A percentile compares a stretch with the other conserved stretches of the same genome.
Evolutionary conservation across 2,888 invertebrate genomes (phyloP).

Genomic region (Chrysina gloriosa): DNA sequence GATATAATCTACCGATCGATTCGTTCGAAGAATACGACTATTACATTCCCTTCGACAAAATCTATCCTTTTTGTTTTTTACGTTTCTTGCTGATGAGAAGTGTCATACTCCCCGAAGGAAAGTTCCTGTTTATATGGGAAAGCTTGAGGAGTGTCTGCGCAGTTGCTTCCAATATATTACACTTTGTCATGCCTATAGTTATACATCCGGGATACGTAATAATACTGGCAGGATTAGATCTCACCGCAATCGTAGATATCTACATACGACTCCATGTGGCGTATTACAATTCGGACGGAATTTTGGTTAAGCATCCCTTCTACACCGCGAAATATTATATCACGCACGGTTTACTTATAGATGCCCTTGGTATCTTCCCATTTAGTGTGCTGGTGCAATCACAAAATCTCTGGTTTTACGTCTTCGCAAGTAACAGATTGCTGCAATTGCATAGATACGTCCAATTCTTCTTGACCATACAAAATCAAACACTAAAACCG

Average conservation of each 20-base stretch:
- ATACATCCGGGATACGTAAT: neutral
- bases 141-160: slow-evolving; percentile 42
- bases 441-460: slow-evolving; percentile 35
- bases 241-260: slow-evolving; percentile 44
- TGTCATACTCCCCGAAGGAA: slow-evolving; percentile 46
- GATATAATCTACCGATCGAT: slow-evolving; percentile 40
- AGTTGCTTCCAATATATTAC: slow-evolving; percentile 39
- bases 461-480: slow-evolving; percentile 7
- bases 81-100: slow-evolving; percentile 43
- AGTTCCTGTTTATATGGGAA: slow-evolving; percentile 47
- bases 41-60: slow-evolving; percentile 47
- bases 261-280: slow-evolving; percentile 49
- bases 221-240: slow-evolving; percentile 39
- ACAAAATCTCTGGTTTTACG: slow-evolving; percentile 28
- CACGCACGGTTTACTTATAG: slow-evolving; percentile 42
- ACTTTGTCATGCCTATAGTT: slow-evolving; percentile 12
- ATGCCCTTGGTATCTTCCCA: slow-evolving; percentile 43
- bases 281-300: slow-evolving; percentile 46
- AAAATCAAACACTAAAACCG: neutral
- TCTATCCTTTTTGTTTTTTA: slow-evolving; percentile 42
- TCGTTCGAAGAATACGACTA: slow-evolving; percentile 49
- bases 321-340: slow-evolving; percentile 47
- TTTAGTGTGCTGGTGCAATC: slow-evolving; percentile 11
- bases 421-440: slow-evolving; percentile 16
- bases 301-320: slow-evolving; percentile 47